Base-by-base conservation (phyloP, 2,113 vertebrate genomes). In the Lampris megalopsis region DNA sequence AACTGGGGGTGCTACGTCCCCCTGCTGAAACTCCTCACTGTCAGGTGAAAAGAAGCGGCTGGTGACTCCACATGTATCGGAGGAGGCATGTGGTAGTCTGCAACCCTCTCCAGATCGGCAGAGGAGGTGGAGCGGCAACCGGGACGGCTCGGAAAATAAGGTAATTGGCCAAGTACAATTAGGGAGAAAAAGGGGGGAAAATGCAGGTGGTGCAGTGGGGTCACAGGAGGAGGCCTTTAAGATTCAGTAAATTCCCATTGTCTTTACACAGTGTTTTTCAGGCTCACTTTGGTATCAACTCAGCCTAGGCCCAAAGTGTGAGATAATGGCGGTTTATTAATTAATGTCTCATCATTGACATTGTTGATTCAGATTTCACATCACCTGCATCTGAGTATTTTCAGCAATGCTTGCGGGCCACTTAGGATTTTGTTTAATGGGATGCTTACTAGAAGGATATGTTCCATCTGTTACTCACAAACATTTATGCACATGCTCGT, bases 201-300 rank as follows among this genome's bases (percentile, higher is more conserved):
- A 88, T 88, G 68, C 77, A 82, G 85, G 65, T 81, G 70, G 43
- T 68, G 67, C 71, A 78, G 86, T 90, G 84, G 86, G 73, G 70
- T 73, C 61, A 60, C 63, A 0, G 2, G 52, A 45, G 66, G 43
- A 68, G 68, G 75, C 86, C 68, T 79, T 71, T 47, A 58, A 59
- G 71, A 76, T 86, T 89, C 82, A 75, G 71, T 71, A 63, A 77
- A 77, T 74, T 81, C 78, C 65, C 43, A 65, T 81, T 77, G 65
- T 54, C 56, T 6, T 9, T 54, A 48, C 63, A 76, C 64, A 57
- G 4, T 45, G 4, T 45, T 45, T 10, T 54, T 63, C 43, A 43
- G 52, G 54, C 50, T 36, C 58, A 37, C 71, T 66, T 68, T 77
- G 61, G 68, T 66, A 60, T 47, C 79, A 81, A 77, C n/a, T 24